These are phyloP conservation scores for Phocides pigmalion DNA, from an alignment of 1,140 invertebrate genomes.

Conservation along the genomic window DNA sequence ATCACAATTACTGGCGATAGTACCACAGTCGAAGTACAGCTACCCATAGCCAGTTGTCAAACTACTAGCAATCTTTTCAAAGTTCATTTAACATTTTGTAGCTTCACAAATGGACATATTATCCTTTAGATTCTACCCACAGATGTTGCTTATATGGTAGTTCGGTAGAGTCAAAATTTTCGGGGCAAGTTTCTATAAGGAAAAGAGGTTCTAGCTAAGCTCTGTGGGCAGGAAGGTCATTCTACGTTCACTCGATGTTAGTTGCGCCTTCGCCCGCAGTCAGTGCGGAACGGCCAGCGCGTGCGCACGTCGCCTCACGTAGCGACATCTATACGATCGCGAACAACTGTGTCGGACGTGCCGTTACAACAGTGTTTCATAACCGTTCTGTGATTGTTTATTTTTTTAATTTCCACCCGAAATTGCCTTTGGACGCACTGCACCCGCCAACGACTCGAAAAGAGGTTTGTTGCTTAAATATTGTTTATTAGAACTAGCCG, in stretches of 20 bases:
- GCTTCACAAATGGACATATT: not conserved
- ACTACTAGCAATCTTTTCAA: not conserved
- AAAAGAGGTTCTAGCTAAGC: constrained; percentile 68
- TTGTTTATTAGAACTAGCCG: constrained; percentile 19
- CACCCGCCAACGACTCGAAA: constrained; percentile 56
- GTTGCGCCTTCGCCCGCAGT: constrained; percentile 51
- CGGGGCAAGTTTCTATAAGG: constrained; percentile 49
- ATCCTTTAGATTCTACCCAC: constrained; percentile 19
- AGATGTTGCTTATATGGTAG: constrained; percentile 17
- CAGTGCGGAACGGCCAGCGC: constrained; percentile 67
- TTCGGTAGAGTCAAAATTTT: constrained; percentile 39
- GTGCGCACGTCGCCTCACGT: constrained; percentile 61
- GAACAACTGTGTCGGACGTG: constrained; percentile 62
- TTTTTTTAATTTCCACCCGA: constrained; percentile 55
- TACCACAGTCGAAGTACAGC: too few relatives aligned
- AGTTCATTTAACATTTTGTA: not conserved
- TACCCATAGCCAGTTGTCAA: too few relatives aligned
- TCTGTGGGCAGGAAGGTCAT: constrained; percentile 76
- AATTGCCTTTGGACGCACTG: constrained; percentile 50
- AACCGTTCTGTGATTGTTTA: constrained; percentile 76
- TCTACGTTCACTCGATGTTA: constrained; percentile 58
- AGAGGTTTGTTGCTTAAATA: constrained; percentile 56
- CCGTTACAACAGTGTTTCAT: constrained; percentile 75
- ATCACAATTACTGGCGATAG: too few relatives aligned
- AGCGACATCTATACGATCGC: constrained; percentile 48